Conservation (phyloP, 2,888 invertebrate species). For the Fragum whitleyi region DNA sequence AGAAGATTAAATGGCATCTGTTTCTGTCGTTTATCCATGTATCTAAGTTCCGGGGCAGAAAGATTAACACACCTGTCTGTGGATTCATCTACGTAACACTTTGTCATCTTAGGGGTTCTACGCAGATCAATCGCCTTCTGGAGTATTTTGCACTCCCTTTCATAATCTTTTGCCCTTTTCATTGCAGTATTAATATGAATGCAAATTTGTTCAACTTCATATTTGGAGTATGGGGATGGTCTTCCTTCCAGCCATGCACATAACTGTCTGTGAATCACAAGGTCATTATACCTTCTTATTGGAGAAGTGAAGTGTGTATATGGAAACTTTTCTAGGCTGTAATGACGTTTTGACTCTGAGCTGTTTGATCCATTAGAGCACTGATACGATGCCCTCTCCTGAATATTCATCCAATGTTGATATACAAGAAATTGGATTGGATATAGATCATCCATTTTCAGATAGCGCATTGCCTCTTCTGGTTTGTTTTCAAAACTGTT, state of each 20-base stretch:
- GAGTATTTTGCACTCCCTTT: conserved; percentile 62
- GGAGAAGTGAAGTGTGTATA: conserved; percentile 71
- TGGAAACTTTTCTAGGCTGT: conserved; percentile 62
- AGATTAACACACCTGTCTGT: conserved; percentile 64
- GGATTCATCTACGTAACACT: conserved; percentile 59
- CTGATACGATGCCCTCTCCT: conserved; percentile 61
- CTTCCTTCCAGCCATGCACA: conserved; percentile 59
- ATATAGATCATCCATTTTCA: conserved; percentile 61
- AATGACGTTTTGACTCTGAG: conserved; percentile 60
- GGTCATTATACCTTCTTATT: conserved; percentile 64
- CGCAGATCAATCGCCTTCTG: conserved; percentile 59
- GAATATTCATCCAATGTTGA: conserved; percentile 67
- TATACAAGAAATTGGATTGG: conserved; percentile 58
- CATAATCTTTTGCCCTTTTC: conserved; percentile 63
- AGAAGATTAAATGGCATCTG: conserved; percentile 64
- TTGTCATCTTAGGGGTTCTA: conserved; percentile 53
- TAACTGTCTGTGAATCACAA: conserved; percentile 65
- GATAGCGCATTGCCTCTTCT: conserved; percentile 30
- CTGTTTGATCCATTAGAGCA: conserved; percentile 57
- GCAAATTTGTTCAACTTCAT: conserved; percentile 66
- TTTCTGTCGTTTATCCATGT: conserved; percentile 46
- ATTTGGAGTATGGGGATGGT: conserved; percentile 56
- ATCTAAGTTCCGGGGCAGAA: conserved; percentile 59
- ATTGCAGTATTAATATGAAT: conserved; percentile 62
- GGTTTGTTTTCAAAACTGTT: neutral